Conservation (phyloP, 2,113 vertebrate species). For the Solenodon paradoxus region DNA sequence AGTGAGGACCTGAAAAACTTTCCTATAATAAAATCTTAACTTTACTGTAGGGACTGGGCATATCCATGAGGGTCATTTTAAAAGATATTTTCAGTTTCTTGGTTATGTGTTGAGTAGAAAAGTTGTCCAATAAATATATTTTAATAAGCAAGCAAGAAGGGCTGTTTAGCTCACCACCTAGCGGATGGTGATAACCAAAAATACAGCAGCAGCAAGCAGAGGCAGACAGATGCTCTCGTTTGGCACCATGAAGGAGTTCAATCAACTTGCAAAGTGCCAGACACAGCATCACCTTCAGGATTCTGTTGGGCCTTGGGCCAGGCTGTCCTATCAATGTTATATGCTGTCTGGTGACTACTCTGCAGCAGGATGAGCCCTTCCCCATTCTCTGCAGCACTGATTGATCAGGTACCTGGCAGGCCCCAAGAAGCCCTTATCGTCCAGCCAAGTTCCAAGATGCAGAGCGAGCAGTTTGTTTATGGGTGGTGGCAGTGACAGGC, state of each 20-base stretch:
- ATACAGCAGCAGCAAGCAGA: neutral
- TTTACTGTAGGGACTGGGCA: neutral
- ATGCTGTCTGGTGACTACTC: slow-evolving; percentile 76
- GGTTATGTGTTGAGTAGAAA: neutral
- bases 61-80: neutral
- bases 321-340: slow-evolving; percentile 77
- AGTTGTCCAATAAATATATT: neutral
- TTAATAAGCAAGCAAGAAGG: neutral
- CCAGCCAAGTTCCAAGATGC: slow-evolving; percentile 73
- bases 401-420: slow-evolving; percentile 76
- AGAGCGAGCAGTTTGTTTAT: slow-evolving; percentile 88
- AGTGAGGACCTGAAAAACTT: neutral
- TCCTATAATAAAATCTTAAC: neutral
- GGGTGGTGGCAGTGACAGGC: slow-evolving; percentile 86
- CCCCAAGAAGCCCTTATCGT: slow-evolving; percentile 85
- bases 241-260: neutral
- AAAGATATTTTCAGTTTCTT: neutral
- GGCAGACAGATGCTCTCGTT: neutral
- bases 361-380: slow-evolving; percentile 80
- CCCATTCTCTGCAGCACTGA: slow-evolving; percentile 74
- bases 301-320: slow-evolving; percentile 37
- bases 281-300: slow-evolving; percentile 69
- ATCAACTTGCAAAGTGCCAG: neutral
- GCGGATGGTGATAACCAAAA: neutral
- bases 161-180: neutral